Evolutionary conservation across 2,888 invertebrate species (phyloP).

Genomic region (Lasioglossum calceatum): DNA sequence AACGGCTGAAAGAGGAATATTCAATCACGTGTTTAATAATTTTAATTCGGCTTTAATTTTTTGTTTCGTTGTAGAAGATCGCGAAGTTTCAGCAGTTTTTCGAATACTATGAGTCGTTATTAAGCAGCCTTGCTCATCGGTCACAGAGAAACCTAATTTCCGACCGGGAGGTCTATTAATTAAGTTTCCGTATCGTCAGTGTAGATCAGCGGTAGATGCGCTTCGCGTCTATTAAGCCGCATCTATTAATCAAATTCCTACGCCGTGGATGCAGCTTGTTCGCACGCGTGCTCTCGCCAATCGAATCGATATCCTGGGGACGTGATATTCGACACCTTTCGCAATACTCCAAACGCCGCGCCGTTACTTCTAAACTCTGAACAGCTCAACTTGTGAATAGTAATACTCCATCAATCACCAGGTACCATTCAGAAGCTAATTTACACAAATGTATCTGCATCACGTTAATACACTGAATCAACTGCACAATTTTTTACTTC

Average conservation of each 20-base stretch:
- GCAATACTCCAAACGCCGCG: not conserved
- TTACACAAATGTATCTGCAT: not conserved
- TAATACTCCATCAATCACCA: not conserved
- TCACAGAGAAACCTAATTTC: constrained; percentile 37
- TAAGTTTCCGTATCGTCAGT: constrained; percentile 42
- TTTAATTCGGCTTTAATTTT: not conserved
- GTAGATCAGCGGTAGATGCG: constrained; percentile 43
- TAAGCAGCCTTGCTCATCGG: constrained; percentile 34
- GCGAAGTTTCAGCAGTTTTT: not conserved
- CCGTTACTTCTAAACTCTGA: not conserved
- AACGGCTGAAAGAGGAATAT: no score
- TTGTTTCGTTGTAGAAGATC: not conserved
- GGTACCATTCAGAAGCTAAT: not conserved
- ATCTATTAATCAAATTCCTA: constrained; percentile 51
- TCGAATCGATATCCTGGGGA: constrained; percentile 22
- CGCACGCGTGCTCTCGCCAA: constrained; percentile 24
- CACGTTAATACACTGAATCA: not conserved
- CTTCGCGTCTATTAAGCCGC: constrained; percentile 41
- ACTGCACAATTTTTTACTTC: not conserved
- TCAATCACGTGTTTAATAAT: not conserved
- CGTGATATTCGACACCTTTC: not conserved
- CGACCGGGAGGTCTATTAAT: constrained; percentile 40
- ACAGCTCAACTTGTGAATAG: not conserved
- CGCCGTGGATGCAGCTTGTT: constrained; percentile 12
- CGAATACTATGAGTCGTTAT: not conserved